phyloP scores from a whole-genome alignment of 2,113 vertebrate genomes.

The Triplophysa dalaica region DNA sequence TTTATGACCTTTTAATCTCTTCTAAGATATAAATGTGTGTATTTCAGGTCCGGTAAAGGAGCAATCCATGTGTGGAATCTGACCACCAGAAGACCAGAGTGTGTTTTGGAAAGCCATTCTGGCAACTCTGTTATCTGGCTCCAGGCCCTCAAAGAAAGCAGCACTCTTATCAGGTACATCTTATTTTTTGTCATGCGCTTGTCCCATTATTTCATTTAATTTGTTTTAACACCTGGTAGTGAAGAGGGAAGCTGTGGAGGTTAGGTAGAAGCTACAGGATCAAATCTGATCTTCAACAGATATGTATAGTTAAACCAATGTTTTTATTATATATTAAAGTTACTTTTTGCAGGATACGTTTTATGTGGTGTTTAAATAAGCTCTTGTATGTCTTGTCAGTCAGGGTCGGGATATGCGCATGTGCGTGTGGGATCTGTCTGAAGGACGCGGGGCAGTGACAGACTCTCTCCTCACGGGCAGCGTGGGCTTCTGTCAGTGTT shows the following conservation, averaged over 20 bases:
- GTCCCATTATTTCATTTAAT: not conserved
- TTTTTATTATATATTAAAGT: not conserved
- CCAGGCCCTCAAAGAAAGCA: constrained; percentile 66
- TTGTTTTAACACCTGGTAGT: not conserved
- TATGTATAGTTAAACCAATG: no score
- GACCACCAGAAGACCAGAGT: constrained; percentile 75
- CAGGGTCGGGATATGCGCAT: constrained; percentile 90
- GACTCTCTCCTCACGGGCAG: constrained; percentile 79
- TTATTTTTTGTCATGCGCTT: not conserved
- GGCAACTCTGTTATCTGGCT: constrained; percentile 84
- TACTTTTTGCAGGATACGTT: not conserved
- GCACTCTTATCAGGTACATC: constrained; percentile 83
- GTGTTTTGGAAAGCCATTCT: constrained; percentile 79
- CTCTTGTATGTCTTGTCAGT: constrained; percentile 65
- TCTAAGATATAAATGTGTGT: not conserved
- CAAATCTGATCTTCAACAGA: not conserved
- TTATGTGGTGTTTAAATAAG: not conserved
- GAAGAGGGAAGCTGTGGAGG: no score
- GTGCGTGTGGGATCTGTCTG: constrained; percentile 85
- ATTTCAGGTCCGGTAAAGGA: constrained; percentile 83
- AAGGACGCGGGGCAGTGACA: constrained; percentile 75
- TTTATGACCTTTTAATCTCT: not conserved
- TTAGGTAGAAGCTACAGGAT: not conserved
- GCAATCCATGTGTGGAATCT: constrained; percentile 89
- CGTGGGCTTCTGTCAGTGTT: constrained; percentile 87